Base-by-base conservation (phyloP, 2,797 vertebrate genomes). In the Calcarius lapponicus region DNA sequence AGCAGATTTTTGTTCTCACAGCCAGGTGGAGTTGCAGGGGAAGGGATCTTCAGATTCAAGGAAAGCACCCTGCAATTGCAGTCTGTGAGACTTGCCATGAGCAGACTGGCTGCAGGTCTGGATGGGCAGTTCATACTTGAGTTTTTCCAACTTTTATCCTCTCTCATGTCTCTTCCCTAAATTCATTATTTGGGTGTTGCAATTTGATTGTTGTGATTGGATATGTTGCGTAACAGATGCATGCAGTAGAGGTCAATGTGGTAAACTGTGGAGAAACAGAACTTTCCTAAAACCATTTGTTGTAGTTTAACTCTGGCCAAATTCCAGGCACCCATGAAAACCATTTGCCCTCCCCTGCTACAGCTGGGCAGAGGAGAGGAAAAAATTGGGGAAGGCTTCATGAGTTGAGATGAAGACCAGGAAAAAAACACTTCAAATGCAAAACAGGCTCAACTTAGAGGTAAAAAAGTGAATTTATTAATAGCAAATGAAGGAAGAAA, bases 381-480 rank as follows among this genome's bases (percentile, higher is more conserved):
- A 65, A 54, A 54, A 54, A 5, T 36, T 56, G 32, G 36, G 34
- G 40, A 45, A 45, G 26, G 21, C 8, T 36, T 45, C 17, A 54
- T 65, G 36, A 54, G 10, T 36, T 45, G 21, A 36, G 20, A 31
- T 45, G 20, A 79, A 22, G 40, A 54, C 5, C 0, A 0, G 7
- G n/a, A 65, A 56, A 65, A 56, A 65, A 79, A 79, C 10, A 56
- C 5, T 36, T 17, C 28, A 56, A 65, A 17, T 8, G 17, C 8
- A 66, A 79, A 66, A 32, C 21, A 56, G 21, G 13, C 51, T 56
- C 21, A 45, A 7, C 13, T 66, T 47, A 21, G 34, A 79, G 11
- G 42, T 17, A 21, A 17, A 56, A 47, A 65, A 32, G 8, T 4
- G 5, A 56, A 45, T 65, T 36, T 65, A 36, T 32, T 47, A 25